Base-by-base conservation (phyloP, 2,888 invertebrate species). In the Amphipyra tragopoginis region DNA sequence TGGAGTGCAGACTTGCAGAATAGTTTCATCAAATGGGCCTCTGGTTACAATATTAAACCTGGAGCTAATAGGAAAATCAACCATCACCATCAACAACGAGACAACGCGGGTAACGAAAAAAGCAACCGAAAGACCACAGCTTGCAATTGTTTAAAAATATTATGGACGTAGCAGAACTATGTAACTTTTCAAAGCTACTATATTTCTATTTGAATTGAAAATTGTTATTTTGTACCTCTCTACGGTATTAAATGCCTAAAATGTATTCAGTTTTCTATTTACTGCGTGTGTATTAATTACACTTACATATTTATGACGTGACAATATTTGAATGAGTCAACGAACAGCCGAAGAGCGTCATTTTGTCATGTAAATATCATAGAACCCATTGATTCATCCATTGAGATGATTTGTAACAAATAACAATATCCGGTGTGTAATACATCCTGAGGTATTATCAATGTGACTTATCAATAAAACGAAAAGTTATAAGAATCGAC, bases 311-410 rank as follows among this genome's bases (percentile, higher is more conserved):
- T 54, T 62, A 68, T 56, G 36, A 58, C 49, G 52, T 51, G 29
- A 59, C 52, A 48, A 57, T 38, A 29, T 47, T 53, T 67, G 63
- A 61, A 71, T 82, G 82, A 80, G 62, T 83, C 80, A 81, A 59
- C 62, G 59, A 58, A 58, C 73, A 63, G 54, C 45, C 62, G 60
- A 71, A 62, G 57, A 71, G 44, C 61, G 65, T 72, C 60, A 69
- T 75, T 79, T 79, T 67, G 79, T 82, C 83, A 81, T 79, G 72
- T 64, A 68, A 77, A 77, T 68, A 61, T 48, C 61, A 60, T 73
- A 65, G 66, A 68, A 73, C 51, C 55, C 53, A 76, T 83, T 86
- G 83, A 85, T 79, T 86, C 83, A 84, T 80, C 64, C 65, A 63
- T 61, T 53, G 52, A 73, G 70, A 79, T 60, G 55, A 77, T 75